These are phyloP conservation scores for Poecilia picta DNA, from an alignment of 2,797 vertebrate species.

Conservation along the genomic window DNA sequence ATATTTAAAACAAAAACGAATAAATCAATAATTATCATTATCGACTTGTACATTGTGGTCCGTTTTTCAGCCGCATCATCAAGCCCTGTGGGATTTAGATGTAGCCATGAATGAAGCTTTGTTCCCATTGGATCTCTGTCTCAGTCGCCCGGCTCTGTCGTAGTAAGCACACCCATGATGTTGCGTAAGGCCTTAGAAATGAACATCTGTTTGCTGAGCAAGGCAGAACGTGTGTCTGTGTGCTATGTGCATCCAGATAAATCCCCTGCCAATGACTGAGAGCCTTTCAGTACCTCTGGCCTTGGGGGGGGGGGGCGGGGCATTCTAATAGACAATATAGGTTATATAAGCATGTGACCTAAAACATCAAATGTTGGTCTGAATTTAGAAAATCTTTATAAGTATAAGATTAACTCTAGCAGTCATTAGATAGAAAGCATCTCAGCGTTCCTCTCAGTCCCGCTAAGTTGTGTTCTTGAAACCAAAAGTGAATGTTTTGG, in stretches of 20 bases:
- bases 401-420: slow-evolving; percentile 17
- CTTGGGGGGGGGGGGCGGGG: not conserved
- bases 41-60: no score
- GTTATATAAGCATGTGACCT: slow-evolving; percentile 41
- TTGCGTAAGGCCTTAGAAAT: slow-evolving; percentile 34
- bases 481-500: not conserved
- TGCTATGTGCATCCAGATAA: slow-evolving; percentile 49
- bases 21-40: no score
- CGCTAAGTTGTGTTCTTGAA: not conserved
- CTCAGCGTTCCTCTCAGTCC: not conserved
- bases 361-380: slow-evolving; percentile 7
- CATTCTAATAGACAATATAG: slow-evolving; percentile 29
- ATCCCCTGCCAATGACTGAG: slow-evolving; percentile 30
- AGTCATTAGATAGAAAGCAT: not conserved
- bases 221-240: slow-evolving; percentile 27
- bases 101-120: not conserved
- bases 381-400: slow-evolving; percentile 2
- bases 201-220: slow-evolving; percentile 45
- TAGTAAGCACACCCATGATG: slow-evolving; percentile 18
- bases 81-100: not conserved
- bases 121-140: not conserved
- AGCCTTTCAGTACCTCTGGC: slow-evolving; percentile 25
- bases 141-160: not conserved
- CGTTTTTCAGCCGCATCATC: no score
- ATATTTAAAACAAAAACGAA: no score